Conservation (phyloP, 2,888 invertebrate genomes). For the Syritta pipiens region DNA sequence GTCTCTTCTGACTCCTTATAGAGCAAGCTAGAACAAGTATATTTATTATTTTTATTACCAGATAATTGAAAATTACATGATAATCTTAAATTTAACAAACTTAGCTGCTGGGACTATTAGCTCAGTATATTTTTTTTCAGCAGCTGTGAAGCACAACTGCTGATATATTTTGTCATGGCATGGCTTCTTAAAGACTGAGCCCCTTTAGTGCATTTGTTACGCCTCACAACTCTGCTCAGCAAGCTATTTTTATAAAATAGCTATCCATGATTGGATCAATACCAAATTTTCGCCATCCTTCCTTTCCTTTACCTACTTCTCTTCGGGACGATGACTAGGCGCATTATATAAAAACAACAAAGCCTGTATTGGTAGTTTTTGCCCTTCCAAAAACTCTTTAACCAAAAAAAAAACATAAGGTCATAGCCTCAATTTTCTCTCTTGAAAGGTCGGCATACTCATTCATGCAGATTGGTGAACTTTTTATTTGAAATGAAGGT, state of each 20-base stretch:
- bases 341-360: conserved; percentile 1
- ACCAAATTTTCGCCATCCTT: background rate
- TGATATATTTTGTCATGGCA: conserved; percentile 9
- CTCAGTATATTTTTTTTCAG: conserved; percentile 8
- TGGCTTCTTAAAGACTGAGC: background rate
- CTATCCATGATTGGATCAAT: conserved; percentile 15
- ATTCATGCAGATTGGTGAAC: too few relatives aligned
- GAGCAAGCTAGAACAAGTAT: too few relatives aligned
- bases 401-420: background rate
- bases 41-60: too few relatives aligned
- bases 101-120: too few relatives aligned
- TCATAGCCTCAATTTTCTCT: background rate
- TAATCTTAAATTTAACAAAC: too few relatives aligned
- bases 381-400: conserved; percentile 1
- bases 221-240: conserved; percentile 6
- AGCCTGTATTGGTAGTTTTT: conserved; percentile 2
- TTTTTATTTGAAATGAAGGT: too few relatives aligned
- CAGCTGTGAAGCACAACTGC: background rate
- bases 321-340: conserved; percentile 2
- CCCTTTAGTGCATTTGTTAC: conserved; percentile 8
- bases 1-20: too few relatives aligned
- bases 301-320: conserved; percentile 3
- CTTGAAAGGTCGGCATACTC: background rate
- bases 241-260: conserved; percentile 16
- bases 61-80: too few relatives aligned